Base-by-base conservation (phyloP, 2,888 invertebrate genomes). In the Synanthedon myopaeformis region DNA sequence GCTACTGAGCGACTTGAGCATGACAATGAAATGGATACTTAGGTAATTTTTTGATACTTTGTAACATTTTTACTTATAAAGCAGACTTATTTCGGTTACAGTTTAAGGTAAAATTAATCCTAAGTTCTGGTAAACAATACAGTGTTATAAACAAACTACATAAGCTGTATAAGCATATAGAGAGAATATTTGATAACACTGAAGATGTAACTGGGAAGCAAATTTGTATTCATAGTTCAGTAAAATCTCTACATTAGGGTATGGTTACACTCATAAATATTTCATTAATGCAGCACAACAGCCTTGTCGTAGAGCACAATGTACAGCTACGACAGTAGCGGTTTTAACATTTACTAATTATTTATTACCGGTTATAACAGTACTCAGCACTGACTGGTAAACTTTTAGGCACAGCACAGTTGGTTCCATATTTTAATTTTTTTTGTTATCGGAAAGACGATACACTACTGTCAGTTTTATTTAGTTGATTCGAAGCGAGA, bases 261-360 rank as follows among this genome's bases (percentile, higher is more conserved):
- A 51, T 51, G 42, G 54, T 51, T 56, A 59, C 55, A 56, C 51
- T 59, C 62, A 63, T 69, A 68, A 73, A 73, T 72, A 70, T 69
- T 70, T 65, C 61, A 69, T 67, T 67, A 67, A 66, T 59, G 57
- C 62, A 17, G 13, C 45, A 45, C 49, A 17, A 23, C 17, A 12
- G 12, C 49, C 49, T 17, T 49, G 23, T 19, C 23, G 13, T 49
- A 49, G 13, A 49, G 23, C 49, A 49, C 14, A 45, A 45, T 45
- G 11, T 14, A 3, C 1, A 45, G 13, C 10, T 35, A 35, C 6
- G 35, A 35, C 35, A 35, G 35, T 35, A 35, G 35, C 35, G 35
- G 8, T 35, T 8, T 35, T 35, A 35, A 35, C 8, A 35, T 35
- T 35, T 35, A 35, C 10, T 35, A 35, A 35, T 35, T 35, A 35